Conservation (phyloP, 2,113 vertebrate genomes). For the Siphamia tubifer region DNA sequence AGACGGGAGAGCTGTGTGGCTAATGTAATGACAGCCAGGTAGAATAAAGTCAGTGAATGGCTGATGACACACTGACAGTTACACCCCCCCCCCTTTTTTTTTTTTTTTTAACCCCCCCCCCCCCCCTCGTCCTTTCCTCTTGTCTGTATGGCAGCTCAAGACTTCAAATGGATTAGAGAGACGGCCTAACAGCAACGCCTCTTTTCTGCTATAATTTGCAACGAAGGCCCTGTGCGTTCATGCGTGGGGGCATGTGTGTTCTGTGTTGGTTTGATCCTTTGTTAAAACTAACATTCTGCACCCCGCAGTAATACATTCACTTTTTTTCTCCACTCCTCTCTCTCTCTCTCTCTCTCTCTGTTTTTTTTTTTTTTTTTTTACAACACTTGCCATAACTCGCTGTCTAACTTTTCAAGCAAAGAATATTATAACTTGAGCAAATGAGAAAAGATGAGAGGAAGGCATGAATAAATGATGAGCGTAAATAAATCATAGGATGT, state of each 20-base stretch:
- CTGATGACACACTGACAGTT: constrained; percentile 39
- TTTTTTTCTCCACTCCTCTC: constrained; percentile 36
- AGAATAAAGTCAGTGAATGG: constrained; percentile 38
- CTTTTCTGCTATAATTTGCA: constrained; percentile 33
- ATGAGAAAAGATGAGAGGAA: constrained; percentile 56
- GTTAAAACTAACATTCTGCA: constrained; percentile 32
- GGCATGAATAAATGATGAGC: constrained; percentile 68
- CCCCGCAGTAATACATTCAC: constrained; percentile 22
- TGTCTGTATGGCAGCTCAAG: constrained; percentile 14
- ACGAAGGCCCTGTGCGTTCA: background rate
- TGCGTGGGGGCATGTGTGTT: constrained; percentile 2
- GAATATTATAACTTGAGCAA: constrained; percentile 43
- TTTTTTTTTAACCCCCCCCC: background rate
- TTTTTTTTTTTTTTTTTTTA: too few species aligned
- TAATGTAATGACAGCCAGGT: constrained; percentile 64
- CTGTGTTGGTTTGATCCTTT: constrained; percentile 51
- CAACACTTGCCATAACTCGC: constrained; percentile 42
- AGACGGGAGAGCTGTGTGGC: constrained; percentile 61
- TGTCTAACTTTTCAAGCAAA: constrained; percentile 43
- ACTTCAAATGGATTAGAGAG: constrained; percentile 50
- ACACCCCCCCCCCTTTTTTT: too few species aligned
- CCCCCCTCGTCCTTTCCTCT: background rate
- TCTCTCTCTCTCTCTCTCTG: too few species aligned
- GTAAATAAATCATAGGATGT: constrained; percentile 68
- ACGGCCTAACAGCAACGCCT: constrained; percentile 14